Evolutionary conservation across 2,113 vertebrate species (phyloP).

Genomic region (Gobius niger): DNA sequence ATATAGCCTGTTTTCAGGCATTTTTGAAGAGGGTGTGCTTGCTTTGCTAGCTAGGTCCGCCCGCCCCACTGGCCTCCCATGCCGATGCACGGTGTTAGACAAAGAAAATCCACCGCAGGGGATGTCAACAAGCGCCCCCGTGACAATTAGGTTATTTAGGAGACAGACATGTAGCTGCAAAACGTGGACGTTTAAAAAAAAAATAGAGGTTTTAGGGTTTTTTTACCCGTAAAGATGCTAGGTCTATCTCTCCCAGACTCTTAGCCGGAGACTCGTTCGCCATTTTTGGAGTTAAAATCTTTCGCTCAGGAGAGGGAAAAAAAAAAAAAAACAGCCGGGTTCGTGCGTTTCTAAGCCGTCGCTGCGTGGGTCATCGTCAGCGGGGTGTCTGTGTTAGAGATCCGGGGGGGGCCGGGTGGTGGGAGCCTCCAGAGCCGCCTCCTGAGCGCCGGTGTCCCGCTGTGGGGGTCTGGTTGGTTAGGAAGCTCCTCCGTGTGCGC

Average conservation of each 20-base stretch:
- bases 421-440: constrained; percentile 30
- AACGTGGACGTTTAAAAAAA: accelerated
- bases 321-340: constrained; percentile 24
- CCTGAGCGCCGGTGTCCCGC: constrained; percentile 46
- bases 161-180: accelerated
- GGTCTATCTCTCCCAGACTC: constrained; percentile 94
- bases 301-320: constrained; percentile 42
- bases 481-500: too few relatives aligned
- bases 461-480: not conserved
- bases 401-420: constrained; percentile 17
- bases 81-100: constrained; percentile 57
- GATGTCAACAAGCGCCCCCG: constrained; percentile 28
- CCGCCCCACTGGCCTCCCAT: constrained; percentile 50
- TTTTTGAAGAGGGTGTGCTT: constrained; percentile 34
- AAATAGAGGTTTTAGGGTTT: constrained; percentile 44
- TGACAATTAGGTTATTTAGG: not conserved
- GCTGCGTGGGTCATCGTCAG: constrained; percentile 52
- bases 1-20: not conserved
- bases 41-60: constrained; percentile 49
- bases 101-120: constrained; percentile 60
- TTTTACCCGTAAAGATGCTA: constrained; percentile 90
- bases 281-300: constrained; percentile 78
- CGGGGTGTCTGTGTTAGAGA: constrained; percentile 18
- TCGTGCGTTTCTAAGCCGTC: constrained; percentile 46
- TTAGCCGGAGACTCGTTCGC: constrained; percentile 97